These are phyloP conservation scores for Agrypnia vestita DNA, from an alignment of 1,140 invertebrate genomes.

Conservation along the genomic window DNA sequence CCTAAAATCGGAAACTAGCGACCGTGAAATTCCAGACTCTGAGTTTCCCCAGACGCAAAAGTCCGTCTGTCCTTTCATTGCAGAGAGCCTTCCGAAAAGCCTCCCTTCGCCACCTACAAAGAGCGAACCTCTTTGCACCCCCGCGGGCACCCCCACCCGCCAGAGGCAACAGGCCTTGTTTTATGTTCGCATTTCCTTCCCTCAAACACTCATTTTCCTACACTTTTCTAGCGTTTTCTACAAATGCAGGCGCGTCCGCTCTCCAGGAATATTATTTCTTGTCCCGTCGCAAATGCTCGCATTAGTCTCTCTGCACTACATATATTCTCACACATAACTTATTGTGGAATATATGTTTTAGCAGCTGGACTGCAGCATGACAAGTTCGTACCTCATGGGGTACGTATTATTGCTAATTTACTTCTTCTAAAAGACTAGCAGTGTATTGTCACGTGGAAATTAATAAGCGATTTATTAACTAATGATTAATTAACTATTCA, in stretches of 20 bases:
- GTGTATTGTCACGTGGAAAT: too few relatives aligned
- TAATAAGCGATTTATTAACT: too few relatives aligned
- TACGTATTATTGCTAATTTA: too few relatives aligned
- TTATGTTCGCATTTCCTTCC: slow-evolving; percentile 55
- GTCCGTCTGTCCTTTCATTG: slow-evolving; percentile 41
- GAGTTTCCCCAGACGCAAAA: slow-evolving; percentile 28
- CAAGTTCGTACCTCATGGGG: too few relatives aligned
- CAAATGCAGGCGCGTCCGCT: too few relatives aligned
- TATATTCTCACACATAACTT: too few relatives aligned
- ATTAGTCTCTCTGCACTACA: too few relatives aligned
- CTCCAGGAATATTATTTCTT: not conserved
- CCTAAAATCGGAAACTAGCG: slow-evolving; percentile 27
- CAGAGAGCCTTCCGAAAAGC: not conserved
- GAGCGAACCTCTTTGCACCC: not conserved
- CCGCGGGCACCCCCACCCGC: not conserved
- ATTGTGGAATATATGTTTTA: too few relatives aligned
- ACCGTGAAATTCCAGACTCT: slow-evolving; percentile 37
- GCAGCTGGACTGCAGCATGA: too few relatives aligned
- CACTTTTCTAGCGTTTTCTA: slow-evolving; percentile 33
- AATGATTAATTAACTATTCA: too few relatives aligned
- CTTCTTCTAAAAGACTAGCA: too few relatives aligned
- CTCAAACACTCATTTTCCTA: slow-evolving; percentile 60
- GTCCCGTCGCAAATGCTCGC: not conserved
- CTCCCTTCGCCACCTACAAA: not conserved
- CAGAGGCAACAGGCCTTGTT: slow-evolving; percentile 55